phyloP scores from a whole-genome alignment of 2,888 invertebrate species.

The Eupelmus urozonus region DNA sequence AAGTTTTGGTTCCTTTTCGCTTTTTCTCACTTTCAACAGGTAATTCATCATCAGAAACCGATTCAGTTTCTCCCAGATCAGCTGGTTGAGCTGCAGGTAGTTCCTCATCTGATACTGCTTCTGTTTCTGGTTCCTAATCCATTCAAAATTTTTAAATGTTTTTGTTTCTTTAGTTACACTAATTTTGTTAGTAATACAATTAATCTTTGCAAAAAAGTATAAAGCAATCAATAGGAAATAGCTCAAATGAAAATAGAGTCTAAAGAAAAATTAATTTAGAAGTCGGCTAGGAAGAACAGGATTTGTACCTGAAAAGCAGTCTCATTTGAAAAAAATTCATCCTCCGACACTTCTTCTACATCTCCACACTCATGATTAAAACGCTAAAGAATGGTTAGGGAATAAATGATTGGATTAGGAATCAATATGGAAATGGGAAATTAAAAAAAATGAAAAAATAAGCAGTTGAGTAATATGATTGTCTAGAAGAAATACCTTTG shows the following conservation, averaged over 20 bases:
- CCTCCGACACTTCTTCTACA: constrained; percentile 68
- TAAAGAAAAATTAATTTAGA: neutral
- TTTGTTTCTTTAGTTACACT: too few relatives aligned
- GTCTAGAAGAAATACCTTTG: constrained; percentile 69
- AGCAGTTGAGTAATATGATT: neutral
- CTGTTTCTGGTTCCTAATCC: constrained; percentile 85
- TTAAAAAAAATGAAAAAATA: constrained; percentile 39
- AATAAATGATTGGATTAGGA: constrained; percentile 51
- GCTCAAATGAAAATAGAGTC: too few relatives aligned
- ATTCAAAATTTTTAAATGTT: neutral
- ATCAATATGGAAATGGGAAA: constrained; percentile 15
- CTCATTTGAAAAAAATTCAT: constrained; percentile 66
- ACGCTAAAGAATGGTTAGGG: constrained; percentile 47
- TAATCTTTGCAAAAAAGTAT: too few relatives aligned
- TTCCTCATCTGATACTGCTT: constrained; percentile 92
- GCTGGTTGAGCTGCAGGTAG: constrained; percentile 85
- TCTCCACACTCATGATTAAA: constrained; percentile 60
- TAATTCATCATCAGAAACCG: constrained; percentile 90
- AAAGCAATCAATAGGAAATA: too few relatives aligned
- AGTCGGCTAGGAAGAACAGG: constrained; percentile 20
- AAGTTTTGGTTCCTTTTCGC: constrained; percentile 79
- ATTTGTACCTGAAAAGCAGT: constrained; percentile 64
- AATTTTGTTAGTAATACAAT: neutral
- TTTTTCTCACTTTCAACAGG: constrained; percentile 80
- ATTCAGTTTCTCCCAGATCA: constrained; percentile 90